Percentiles rank a stretch among this genome's conserved stretches.
These are phyloP conservation scores for Gonatopus flavifemur DNA, from an alignment of 1,140 invertebrate genomes.

Conservation along the genomic window DNA sequence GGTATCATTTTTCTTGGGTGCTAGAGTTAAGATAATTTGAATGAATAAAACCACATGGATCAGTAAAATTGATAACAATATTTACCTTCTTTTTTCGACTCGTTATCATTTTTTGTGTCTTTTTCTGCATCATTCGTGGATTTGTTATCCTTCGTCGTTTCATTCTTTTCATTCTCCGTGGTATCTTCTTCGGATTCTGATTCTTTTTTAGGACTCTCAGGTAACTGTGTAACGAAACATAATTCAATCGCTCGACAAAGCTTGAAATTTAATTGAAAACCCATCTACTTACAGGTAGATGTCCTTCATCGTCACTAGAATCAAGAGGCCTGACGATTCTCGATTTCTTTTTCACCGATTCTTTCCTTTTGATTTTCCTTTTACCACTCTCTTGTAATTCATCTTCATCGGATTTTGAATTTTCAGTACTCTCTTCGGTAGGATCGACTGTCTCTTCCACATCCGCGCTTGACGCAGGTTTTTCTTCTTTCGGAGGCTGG, in stretches of 20 bases:
- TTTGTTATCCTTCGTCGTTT: background rate
- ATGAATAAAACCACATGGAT: too few species aligned
- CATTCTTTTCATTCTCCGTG: background rate
- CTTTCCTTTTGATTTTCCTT: constrained; percentile 8
- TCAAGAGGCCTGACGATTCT: constrained; percentile 32
- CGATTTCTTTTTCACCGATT: constrained; percentile 21
- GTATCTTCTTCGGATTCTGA: background rate
- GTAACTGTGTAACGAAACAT: constrained; percentile 16
- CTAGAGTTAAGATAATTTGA: too few species aligned
- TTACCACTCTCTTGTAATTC: background rate
- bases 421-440: background rate
- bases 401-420: constrained; percentile 1
- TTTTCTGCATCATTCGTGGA: constrained; percentile 8
- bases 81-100: background rate
- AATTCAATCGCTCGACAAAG: background rate
- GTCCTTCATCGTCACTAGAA: constrained; percentile 44
- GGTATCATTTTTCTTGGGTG: constrained; percentile 29
- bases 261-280: too few species aligned
- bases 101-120: constrained; percentile 6
- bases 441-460: background rate
- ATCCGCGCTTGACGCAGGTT: background rate
- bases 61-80: background rate
- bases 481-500: background rate
- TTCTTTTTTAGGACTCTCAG: constrained; percentile 20
- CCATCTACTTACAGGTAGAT: constrained; percentile 31